These are phyloP conservation scores for Antheraea yamamai DNA, from an alignment of 2,888 invertebrate species.

Conservation along the genomic window DNA sequence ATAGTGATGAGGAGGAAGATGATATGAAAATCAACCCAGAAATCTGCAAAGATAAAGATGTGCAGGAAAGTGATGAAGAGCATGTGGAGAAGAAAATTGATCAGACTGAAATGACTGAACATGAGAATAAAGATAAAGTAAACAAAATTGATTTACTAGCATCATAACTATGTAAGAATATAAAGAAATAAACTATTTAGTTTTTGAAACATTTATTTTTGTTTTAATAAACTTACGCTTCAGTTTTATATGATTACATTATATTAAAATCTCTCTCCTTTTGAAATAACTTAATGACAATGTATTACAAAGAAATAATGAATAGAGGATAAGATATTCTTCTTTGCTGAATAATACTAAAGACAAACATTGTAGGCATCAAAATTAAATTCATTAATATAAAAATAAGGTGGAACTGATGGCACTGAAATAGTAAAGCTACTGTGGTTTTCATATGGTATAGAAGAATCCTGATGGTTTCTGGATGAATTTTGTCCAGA, in stretches of 20 bases:
- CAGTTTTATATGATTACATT: background rate
- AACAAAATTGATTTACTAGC: constrained; percentile 17
- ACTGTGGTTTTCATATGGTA: constrained; percentile 31
- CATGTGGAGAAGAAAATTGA: constrained; percentile 18
- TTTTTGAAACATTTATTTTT: background rate
- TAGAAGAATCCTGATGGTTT: constrained; percentile 26
- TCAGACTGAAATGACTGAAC: background rate
- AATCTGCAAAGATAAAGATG: constrained; percentile 37
- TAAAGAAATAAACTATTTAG: background rate
- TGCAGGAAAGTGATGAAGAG: constrained; percentile 30
- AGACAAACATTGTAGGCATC: constrained; percentile 25
- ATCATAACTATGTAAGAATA: background rate
- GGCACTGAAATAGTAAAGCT: constrained; percentile 34
- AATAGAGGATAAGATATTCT: background rate
- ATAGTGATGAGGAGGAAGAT: constrained; percentile 50
- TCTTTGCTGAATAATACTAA: constrained; percentile 12
- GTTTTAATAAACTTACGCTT: background rate
- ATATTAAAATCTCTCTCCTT: background rate
- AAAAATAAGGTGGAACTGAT: constrained; percentile 37
- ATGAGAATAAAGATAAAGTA: constrained; percentile 22
- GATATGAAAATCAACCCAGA: constrained; percentile 35
- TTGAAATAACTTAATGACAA: background rate
- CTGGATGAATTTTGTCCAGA: constrained; percentile 26
- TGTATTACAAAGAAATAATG: background rate
- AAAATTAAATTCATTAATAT: constrained; percentile 33